Evolutionary conservation across 1,140 invertebrate species (phyloP).

Genomic region (Ips nitidus): DNA sequence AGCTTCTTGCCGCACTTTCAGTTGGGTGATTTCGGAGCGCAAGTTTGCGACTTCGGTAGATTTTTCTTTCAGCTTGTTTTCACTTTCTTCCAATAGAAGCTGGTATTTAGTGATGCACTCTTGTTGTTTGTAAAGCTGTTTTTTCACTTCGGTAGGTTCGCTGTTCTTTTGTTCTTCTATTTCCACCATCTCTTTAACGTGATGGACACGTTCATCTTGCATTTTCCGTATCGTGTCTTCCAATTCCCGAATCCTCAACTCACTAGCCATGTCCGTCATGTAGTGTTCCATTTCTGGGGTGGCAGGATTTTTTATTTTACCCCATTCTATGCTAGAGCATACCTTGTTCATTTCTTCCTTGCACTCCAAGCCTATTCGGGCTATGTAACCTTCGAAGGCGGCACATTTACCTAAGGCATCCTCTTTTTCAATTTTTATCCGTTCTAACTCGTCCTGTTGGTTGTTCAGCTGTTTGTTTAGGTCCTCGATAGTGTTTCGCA

Average conservation of each 20-base stretch:
- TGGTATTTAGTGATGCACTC: slow-evolving; percentile 38
- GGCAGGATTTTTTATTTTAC: slow-evolving; percentile 18
- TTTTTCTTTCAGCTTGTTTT: slow-evolving; percentile 39
- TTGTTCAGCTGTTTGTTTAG: slow-evolving; percentile 18
- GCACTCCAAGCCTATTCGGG: slow-evolving; percentile 31
- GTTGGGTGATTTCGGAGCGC: slow-evolving; percentile 37
- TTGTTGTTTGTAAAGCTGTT: slow-evolving; percentile 35
- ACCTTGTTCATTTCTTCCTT: slow-evolving; percentile 37
- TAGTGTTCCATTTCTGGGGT: slow-evolving; percentile 30
- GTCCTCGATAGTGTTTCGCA: slow-evolving; percentile 17
- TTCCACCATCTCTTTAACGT: slow-evolving; percentile 13
- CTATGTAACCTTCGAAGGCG: slow-evolving; percentile 32
- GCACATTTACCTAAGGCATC: slow-evolving; percentile 35
- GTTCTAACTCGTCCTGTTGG: slow-evolving; percentile 15
- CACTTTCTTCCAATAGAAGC: slow-evolving; percentile 36
- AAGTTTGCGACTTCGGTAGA: slow-evolving; percentile 37
- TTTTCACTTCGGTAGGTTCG: slow-evolving; percentile 33
- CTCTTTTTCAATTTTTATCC: slow-evolving; percentile 15
- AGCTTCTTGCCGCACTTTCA: slow-evolving; percentile 41
- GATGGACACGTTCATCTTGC: slow-evolving; percentile 29
- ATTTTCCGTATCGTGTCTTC: slow-evolving; percentile 42
- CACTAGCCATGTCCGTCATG: slow-evolving; percentile 41
- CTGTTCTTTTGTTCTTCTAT: slow-evolving; percentile 9
- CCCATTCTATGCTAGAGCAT: slow-evolving; percentile 35
- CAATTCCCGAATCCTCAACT: slow-evolving; percentile 40